Percentiles rank a stretch among this genome's conserved stretches.
phyloP scores from a whole-genome alignment of 2,888 invertebrate species.

The Arrhopalites spinosus region DNA sequence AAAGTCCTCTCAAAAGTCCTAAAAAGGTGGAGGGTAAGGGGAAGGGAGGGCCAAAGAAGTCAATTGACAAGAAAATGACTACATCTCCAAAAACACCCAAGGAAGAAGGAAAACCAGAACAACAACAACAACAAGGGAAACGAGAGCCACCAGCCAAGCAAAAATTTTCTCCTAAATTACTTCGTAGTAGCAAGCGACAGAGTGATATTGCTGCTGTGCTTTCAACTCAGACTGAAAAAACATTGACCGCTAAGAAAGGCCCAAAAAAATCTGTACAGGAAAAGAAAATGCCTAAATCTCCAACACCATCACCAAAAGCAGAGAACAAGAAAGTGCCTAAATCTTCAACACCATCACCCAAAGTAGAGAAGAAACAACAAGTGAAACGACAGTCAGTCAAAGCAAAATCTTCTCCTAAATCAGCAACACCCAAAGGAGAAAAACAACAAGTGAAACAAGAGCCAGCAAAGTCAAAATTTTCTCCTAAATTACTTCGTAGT shows the following conservation, averaged over 20 bases:
- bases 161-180: conserved; percentile 41
- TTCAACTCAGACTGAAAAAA: too few relatives aligned
- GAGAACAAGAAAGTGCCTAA: too few relatives aligned
- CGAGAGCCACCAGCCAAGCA: conserved; percentile 8
- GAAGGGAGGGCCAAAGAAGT: background rate
- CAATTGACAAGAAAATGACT: background rate
- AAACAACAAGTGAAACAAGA: conserved; percentile 11
- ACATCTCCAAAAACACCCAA: background rate
- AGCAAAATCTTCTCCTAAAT: background rate
- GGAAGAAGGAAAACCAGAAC: background rate
- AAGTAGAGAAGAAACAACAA: too few relatives aligned
- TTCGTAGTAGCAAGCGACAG: conserved; percentile 41
- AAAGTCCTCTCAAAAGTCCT: background rate
- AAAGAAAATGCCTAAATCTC: background rate
- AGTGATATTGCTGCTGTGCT: background rate
- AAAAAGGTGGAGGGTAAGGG: background rate
- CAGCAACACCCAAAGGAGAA: background rate
- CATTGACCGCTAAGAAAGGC: background rate
- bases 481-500: conserved; percentile 36
- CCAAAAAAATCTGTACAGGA: background rate
- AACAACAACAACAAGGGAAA: too few relatives aligned
- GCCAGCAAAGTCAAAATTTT: conserved; percentile 19
- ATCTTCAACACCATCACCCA: too few relatives aligned
- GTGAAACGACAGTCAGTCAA: background rate
- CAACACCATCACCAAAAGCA: too few relatives aligned